Conservation (phyloP, 2,113 vertebrate species). For the Chinchilla lanigera region DNA sequence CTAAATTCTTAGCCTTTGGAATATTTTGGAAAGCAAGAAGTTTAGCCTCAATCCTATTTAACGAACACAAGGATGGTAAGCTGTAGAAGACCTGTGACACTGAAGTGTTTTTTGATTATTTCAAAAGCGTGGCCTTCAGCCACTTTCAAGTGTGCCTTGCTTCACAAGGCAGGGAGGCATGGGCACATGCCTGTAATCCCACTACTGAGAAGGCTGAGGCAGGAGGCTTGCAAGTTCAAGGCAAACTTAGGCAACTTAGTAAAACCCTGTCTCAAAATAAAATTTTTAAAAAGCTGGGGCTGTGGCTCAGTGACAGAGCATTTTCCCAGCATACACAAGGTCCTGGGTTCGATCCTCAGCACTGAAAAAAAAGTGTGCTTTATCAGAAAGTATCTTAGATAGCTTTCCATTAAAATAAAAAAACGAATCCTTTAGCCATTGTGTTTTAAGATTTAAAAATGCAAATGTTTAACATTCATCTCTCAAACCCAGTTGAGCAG, state of each 20-base stretch:
- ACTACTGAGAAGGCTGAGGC: background rate
- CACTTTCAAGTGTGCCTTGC: too few species aligned
- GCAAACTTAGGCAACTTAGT: background rate
- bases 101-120: background rate
- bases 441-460: background rate
- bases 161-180: background rate
- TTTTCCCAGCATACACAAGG: background rate
- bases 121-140: background rate
- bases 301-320: background rate
- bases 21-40: background rate
- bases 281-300: background rate
- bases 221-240: background rate
- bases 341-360: background rate
- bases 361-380: background rate
- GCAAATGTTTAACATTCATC: background rate
- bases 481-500: background rate
- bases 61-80: background rate
- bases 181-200: background rate
- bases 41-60: background rate
- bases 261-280: background rate
- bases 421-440: background rate
- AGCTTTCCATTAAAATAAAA: background rate
- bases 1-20: background rate
- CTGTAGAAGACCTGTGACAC: background rate
- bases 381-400: background rate